Base-by-base conservation (phyloP, 2,797 vertebrate species). In the Gobionotothen gibberifrons region DNA sequence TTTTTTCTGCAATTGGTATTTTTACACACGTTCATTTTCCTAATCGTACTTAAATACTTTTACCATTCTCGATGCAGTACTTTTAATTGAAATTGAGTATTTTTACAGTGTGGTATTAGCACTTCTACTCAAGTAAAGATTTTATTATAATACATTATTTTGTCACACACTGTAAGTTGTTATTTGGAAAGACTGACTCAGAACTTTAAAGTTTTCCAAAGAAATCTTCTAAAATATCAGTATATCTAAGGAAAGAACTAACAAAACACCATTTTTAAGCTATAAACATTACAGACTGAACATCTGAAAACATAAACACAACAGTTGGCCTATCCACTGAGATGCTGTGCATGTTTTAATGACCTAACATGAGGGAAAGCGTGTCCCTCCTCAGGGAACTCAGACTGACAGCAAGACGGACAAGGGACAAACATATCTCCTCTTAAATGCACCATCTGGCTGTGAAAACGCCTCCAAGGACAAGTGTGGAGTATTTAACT, bases 381-480 rank as follows among this genome's bases (percentile, higher is more conserved):
- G 19, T 15, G 3, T 60, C 60, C 40, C n/a, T 61, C 74, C 39
- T 60, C 4, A 1, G 69, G 60, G 47, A 59, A n/a, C 3, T 8
- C 3, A 63, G 22, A 44, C 43, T n/a, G 68, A 69, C 60, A 48
- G 17, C 12, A 1, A 58, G 65, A 60, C 56, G 7, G 54, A 69
- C 64, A 26, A 29, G 67, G 44, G 69, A 78, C 42, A 17, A 57
- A 66, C 32, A 54, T n/a, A 16, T 69, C 67, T 69, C 52, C 55
- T 43, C 43, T 43, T 67, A 66, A 69, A 65, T 26, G 69, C 62
- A 61, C 58, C 69, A 26, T 79, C 56, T 51, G 55, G 10, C 15
- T 36, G 16, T 8, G 43, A 61, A 51, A 15, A 19, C 4, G 3
- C 21, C 44, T 70, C 40, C 3, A 6, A 54, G 59, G 53, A 42